These are phyloP conservation scores for Chrysopa pallens DNA, from an alignment of 1,140 invertebrate genomes.

Conservation along the genomic window DNA sequence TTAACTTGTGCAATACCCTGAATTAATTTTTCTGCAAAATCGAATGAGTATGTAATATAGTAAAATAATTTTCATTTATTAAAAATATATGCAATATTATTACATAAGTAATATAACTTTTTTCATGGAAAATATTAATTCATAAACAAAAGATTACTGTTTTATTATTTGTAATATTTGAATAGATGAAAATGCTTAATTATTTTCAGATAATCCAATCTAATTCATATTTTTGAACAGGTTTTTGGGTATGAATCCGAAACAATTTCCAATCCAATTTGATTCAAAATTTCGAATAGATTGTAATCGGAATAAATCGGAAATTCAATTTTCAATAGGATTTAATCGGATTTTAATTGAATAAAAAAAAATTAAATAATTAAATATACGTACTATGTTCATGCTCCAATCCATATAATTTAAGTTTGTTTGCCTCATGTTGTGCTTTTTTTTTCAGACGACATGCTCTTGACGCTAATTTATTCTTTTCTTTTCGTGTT, in stretches of 20 bases:
- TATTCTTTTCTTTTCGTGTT: constrained; percentile 94
- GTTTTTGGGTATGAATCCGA: no score
- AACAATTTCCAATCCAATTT: no score
- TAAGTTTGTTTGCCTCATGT: constrained; percentile 89
- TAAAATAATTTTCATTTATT: no score
- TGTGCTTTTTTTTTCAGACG: constrained; percentile 88
- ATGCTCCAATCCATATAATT: constrained; percentile 78
- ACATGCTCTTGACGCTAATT: constrained; percentile 89
- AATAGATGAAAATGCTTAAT: no score
- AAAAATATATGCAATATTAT: no score
- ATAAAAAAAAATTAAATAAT: neutral
- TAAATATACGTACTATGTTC: constrained; percentile 74
- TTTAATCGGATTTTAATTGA: neutral
- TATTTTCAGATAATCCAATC: no score
- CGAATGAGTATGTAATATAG: no score
- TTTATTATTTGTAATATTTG: no score
- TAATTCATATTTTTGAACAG: no score
- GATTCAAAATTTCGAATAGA: neutral
- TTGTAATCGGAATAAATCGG: neutral
- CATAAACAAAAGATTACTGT: no score
- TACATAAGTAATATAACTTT: no score
- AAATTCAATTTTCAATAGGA: neutral
- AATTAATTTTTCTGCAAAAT: constrained; percentile 42
- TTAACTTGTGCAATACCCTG: constrained; percentile 47
- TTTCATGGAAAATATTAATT: no score